Base-by-base conservation (phyloP, 2,888 invertebrate species). In the Ichneumon xanthorius region DNA sequence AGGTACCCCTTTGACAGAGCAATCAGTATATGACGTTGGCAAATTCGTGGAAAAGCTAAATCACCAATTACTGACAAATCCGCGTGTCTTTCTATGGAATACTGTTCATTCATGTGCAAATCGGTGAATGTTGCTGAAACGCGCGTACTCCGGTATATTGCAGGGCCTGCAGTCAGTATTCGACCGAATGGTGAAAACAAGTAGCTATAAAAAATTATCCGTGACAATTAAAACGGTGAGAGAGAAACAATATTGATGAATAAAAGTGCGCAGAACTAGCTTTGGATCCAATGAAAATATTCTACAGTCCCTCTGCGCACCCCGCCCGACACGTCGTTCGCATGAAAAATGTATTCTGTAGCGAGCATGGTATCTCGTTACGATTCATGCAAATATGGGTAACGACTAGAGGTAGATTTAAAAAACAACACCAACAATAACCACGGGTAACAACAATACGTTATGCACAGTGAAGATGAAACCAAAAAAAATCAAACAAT, bases 291-390 rank as follows among this genome's bases (percentile, higher is more conserved):
- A 19, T 19, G 55, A 19, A 22, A 55, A 55, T 19, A 55, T 22
- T 55, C 55, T 22, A 7, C 9, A n/a, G 22, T 22, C 22, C 9
- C 11, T 48, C 5, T 48, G 14, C 48, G 22, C 22, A 53, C 33
- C 48, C 40, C 19, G 9, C 7, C 4, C 22, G 22, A 75, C 65
- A 71, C 80, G 72, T 80, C 58, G 80, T 72, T 76, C 72, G 55
- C 30, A 77, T 72, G 67, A 80, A 80, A 80, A 68, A 55, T 80
- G 26, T 76, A 48, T 76, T 76, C 68, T 6, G 19, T 26, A 40
- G 22, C 68, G 68, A 50, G 37, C 58, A 53, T 37, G 65, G 48
- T 72, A 77, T 71, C 77, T 84, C 81, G 80, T 81, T 63, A 81
- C 63, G 80, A 61, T 55, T 26, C 58, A 75, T 77, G 61, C 80